Base-by-base conservation (phyloP, 1,140 invertebrate species). In the Formica selysi region DNA sequence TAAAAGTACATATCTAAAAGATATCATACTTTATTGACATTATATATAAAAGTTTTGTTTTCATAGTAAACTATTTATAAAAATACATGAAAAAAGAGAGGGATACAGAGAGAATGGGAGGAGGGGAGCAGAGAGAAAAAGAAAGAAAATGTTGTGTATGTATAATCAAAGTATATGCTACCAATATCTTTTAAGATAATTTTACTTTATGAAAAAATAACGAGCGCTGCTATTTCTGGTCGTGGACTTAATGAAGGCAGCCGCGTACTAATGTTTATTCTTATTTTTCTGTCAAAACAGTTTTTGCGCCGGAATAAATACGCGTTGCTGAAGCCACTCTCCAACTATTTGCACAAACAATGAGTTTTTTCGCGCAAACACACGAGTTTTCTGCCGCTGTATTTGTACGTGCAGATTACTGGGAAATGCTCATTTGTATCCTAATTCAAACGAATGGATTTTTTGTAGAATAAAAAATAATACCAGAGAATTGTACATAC, bases 121-220 rank as follows among this genome's bases (percentile, higher is more conserved):
- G 3, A 0, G 5, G 11, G 1, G 0, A 48, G 44, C 22, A 13
- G 16, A 51, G 48, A 48, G 44, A 48, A 4, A 44, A 10, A 54
- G 36, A 29, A 8, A 73, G 38, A 32, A 22, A 41, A 73, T 41
- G 32, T 36, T 26, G 36, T 26, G 54, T 44, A 61, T 19, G 7
- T 61, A 10, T 74, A 74, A 83, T 74, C 48, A 73, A 61, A 38
- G 7, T 62, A 44, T 61, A 26, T n/a, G 22, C 22, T 57, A 61
- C 38, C 79, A 41, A 74, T 67, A 61, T 61, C n/a, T 83, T 61
- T 44, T 51, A 16, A 74, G 54, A 83, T 83, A 83, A 80, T 83
- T 38, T 61, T 4, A 36, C 57, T 44, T 36, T 19, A 62, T 32
- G 54, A 74, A 83, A 61, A 74, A n/a, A 73, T 62, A 83, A 83